A percentile compares a stretch with the other conserved stretches of the same genome.
phyloP scores from a whole-genome alignment of 1,140 invertebrate genomes.

The Drosophila hydei region DNA sequence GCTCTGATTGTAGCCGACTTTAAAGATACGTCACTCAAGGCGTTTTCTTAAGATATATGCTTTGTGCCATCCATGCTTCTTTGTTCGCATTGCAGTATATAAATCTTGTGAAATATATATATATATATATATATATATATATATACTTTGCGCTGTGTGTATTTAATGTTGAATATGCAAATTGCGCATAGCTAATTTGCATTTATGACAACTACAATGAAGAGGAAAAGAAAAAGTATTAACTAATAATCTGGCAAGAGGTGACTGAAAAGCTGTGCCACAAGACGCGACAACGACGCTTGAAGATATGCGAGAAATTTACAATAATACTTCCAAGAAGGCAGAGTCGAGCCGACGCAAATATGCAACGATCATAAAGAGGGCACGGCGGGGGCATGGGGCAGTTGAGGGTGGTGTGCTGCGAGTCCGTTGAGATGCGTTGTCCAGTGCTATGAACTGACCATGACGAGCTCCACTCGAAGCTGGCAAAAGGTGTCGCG shows the following conservation, averaged over 20 bases:
- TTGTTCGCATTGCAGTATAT: slow-evolving; percentile 5
- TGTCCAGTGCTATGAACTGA: slow-evolving; percentile 65
- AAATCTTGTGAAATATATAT: slow-evolving; percentile 22
- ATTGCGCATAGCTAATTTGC: slow-evolving; percentile 77
- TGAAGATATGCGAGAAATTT: slow-evolving; percentile 79
- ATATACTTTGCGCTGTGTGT: slow-evolving; percentile 28
- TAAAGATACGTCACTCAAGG: too few relatives aligned
- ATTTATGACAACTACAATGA: slow-evolving; percentile 63
- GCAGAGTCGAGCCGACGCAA: slow-evolving; percentile 60
- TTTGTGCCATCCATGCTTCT: too few relatives aligned
- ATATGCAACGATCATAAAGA: slow-evolving; percentile 41
- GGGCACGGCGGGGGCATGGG: background rate
- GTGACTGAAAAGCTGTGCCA: slow-evolving; percentile 34
- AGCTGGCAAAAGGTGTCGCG: slow-evolving; percentile 62
- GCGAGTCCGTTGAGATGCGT: slow-evolving; percentile 42
- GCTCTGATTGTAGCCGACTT: too few relatives aligned
- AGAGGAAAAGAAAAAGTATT: slow-evolving; percentile 61
- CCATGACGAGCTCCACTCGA: slow-evolving; percentile 63
- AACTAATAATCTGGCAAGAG: slow-evolving; percentile 72
- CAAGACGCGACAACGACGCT: slow-evolving; percentile 60
- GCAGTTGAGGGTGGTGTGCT: background rate
- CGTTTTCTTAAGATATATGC: background rate
- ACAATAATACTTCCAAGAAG: slow-evolving; percentile 81
- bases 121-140: too few relatives aligned
- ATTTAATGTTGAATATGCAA: slow-evolving; percentile 80